phyloP scores from a whole-genome alignment of 2,113 vertebrate genomes.

The Dicrurus megarhynchus region DNA sequence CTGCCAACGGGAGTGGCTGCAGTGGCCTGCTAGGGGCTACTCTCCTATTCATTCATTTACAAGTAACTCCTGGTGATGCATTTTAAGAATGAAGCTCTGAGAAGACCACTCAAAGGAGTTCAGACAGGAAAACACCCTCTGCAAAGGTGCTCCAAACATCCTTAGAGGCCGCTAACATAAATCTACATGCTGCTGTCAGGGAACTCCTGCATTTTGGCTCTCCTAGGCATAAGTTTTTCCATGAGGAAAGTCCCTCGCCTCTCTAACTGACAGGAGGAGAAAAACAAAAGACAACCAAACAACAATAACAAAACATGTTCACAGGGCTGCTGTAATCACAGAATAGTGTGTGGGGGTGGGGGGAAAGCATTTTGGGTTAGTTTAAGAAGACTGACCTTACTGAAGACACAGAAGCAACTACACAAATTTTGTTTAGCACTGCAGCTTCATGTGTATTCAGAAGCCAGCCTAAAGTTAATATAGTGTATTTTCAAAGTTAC shows the following conservation, averaged over 20 bases:
- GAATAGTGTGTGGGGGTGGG: accelerated
- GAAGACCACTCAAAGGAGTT: not conserved
- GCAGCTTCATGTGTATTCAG: conserved; percentile 3
- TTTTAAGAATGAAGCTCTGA: not conserved
- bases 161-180: not conserved
- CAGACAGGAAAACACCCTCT: not conserved
- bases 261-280: not conserved
- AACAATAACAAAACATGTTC: not conserved
- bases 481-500: not conserved
- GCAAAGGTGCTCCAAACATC: not conserved
- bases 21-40: not conserved
- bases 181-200: not conserved
- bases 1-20: not conserved
- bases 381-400: not conserved
- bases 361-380: not conserved
- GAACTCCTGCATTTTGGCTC: not conserved
- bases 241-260: not conserved
- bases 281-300: not conserved
- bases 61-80: not conserved
- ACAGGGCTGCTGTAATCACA: not conserved
- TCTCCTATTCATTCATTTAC: not conserved
- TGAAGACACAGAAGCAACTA: not conserved
- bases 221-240: not conserved
- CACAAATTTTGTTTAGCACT: not conserved
- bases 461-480: conserved; percentile 1